Conservation (phyloP, 92 coral and sea anemone genomes). For the Nematostella vectensis region DNA sequence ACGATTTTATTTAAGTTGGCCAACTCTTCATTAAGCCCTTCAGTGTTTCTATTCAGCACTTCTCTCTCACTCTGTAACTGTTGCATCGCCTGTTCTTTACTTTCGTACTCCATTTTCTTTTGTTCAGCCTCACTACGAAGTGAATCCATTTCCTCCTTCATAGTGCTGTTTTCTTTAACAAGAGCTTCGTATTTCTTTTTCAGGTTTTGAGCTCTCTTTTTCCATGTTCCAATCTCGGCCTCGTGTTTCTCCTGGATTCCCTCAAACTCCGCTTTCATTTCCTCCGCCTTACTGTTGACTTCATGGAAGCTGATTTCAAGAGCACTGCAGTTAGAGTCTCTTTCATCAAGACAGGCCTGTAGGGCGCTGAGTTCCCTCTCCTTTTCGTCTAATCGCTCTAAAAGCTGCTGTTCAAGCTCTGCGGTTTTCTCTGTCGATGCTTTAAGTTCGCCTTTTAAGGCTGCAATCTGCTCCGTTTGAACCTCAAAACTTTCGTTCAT, state of each 20-base stretch:
- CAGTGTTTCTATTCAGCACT: background rate
- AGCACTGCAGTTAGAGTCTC: slow-evolving; percentile 26
- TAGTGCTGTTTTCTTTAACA: slow-evolving; percentile 43
- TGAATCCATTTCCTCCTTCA: slow-evolving; percentile 37
- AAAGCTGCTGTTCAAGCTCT: slow-evolving; percentile 16
- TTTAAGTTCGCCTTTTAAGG: slow-evolving; percentile 20
- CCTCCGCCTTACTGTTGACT: slow-evolving; percentile 44
- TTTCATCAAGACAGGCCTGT: slow-evolving; percentile 49
- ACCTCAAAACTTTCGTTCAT: slow-evolving; percentile 27
- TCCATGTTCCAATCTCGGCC: slow-evolving; percentile 46
- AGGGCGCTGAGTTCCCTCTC: slow-evolving; percentile 32
- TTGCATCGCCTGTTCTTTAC: background rate
- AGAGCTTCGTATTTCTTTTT: slow-evolving; percentile 50
- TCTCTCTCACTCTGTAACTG: slow-evolving; percentile 3
- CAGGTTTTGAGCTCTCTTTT: slow-evolving; percentile 56
- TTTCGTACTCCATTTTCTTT: background rate
- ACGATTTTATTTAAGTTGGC: background rate
- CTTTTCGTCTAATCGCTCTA: slow-evolving; percentile 35
- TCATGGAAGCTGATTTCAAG: slow-evolving; percentile 58
- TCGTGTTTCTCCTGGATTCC: slow-evolving; percentile 40
- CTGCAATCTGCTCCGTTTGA: slow-evolving; percentile 25
- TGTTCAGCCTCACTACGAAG: slow-evolving; percentile 4
- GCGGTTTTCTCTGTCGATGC: slow-evolving; percentile 8
- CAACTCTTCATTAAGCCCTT: slow-evolving; percentile 3
- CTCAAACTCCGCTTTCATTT: slow-evolving; percentile 36